Conservation (phyloP, 2,113 vertebrate genomes). For the Brienomyrus longianalis region DNA sequence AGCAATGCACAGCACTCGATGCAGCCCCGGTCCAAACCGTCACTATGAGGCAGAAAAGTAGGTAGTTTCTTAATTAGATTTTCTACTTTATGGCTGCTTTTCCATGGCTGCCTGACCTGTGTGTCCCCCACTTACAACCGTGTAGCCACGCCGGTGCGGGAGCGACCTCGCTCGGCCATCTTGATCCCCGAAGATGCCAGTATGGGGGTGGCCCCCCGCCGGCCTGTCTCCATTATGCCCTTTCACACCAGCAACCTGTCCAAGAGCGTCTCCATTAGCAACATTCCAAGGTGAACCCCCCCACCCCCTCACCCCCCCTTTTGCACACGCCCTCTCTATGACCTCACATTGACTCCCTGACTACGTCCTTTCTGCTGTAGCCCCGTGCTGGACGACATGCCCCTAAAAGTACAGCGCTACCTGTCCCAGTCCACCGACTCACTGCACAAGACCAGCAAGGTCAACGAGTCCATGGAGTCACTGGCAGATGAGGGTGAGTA, state of each 20-base stretch:
- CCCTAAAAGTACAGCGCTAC: constrained; percentile 69
- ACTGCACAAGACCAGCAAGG: constrained; percentile 77
- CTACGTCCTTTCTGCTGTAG: constrained; percentile 46
- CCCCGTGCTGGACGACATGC: constrained; percentile 69
- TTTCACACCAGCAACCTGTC: constrained; percentile 61
- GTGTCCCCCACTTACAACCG: background rate
- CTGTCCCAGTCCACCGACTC: constrained; percentile 87
- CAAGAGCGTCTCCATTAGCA: constrained; percentile 88
- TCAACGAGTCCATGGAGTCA: constrained; percentile 82
- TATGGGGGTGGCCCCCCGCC: constrained; percentile 52
- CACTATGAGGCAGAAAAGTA: constrained; percentile 71
- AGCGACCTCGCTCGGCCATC: constrained; percentile 72
- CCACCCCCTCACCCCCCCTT: background rate
- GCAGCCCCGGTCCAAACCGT: constrained; percentile 61
- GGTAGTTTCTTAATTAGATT: constrained; percentile 31
- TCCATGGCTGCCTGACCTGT: background rate
- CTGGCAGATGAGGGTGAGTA: constrained; percentile 82
- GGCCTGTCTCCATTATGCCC: constrained; percentile 53
- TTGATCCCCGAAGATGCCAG: constrained; percentile 25
- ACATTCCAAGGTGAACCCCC: constrained; percentile 74
- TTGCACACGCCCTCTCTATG: background rate
- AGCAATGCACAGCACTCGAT: constrained; percentile 64
- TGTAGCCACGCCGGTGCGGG: constrained; percentile 67
- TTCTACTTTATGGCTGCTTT: background rate
- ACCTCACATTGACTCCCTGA: background rate